phyloP scores from a whole-genome alignment of 2,113 vertebrate genomes.

The Cervus canadensis region DNA sequence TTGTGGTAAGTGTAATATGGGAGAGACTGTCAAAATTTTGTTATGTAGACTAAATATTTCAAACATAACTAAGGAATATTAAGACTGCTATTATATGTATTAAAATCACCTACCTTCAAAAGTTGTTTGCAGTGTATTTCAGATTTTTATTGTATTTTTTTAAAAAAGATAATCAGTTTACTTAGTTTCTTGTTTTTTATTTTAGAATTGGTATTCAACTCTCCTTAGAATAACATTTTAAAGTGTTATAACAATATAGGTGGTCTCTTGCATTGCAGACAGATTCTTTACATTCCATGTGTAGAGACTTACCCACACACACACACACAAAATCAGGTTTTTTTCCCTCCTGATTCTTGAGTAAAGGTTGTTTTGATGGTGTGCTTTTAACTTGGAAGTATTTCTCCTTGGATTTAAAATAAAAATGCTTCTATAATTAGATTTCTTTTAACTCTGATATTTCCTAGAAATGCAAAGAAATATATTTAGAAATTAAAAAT shows the following conservation, averaged over 20 bases:
- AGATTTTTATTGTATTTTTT: not conserved
- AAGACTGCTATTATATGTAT: not conserved
- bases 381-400: conserved; percentile 24
- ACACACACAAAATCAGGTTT: not conserved
- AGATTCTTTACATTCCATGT: not conserved
- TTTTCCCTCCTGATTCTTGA: not conserved
- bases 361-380: conserved; percentile 17
- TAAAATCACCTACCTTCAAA: not conserved
- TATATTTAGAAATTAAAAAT: conserved; percentile 21
- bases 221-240: conserved; percentile 6
- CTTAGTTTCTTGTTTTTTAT: not conserved
- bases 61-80: not conserved
- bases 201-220: not conserved
- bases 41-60: not conserved
- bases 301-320: not conserved
- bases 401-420: conserved; percentile 40
- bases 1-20: not conserved
- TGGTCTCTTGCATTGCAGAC: not conserved
- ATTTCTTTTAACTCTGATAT: not conserved
- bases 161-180: not conserved
- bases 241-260: not conserved
- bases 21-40: conserved; percentile 8
- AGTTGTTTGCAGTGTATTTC: not conserved
- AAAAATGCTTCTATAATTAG: not conserved
- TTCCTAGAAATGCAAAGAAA: conserved; percentile 36